Conservation (phyloP, 1,140 invertebrate species). For the Zeugodacus cucurbitae region DNA sequence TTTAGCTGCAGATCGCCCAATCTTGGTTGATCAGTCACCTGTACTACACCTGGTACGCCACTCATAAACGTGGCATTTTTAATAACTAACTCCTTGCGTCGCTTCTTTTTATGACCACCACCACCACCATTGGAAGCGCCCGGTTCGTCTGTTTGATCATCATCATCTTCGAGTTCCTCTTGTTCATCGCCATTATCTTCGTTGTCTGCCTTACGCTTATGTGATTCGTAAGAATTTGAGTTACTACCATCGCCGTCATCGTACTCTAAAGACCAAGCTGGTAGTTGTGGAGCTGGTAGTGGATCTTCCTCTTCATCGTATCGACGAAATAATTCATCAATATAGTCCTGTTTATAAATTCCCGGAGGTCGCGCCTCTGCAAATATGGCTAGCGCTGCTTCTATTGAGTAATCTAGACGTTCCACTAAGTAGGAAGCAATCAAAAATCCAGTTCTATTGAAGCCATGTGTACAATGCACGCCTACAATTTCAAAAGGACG, state of each 20-base stretch:
- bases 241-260: constrained; percentile 43
- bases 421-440: constrained; percentile 92
- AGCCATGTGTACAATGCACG: constrained; percentile 99
- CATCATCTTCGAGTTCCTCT: not conserved
- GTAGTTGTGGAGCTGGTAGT: constrained; percentile 78
- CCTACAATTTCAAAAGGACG: constrained; percentile 84
- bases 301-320: constrained; percentile 83
- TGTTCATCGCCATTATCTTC: not conserved
- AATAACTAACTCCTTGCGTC: constrained; percentile 62
- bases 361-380: constrained; percentile 76
- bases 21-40: constrained; percentile 68
- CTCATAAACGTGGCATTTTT: constrained; percentile 82
- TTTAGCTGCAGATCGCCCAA: constrained; percentile 78
- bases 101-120: constrained; percentile 53
- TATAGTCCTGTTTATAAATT: constrained; percentile 84
- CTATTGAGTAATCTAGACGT: constrained; percentile 79
- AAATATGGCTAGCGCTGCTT: constrained; percentile 84
- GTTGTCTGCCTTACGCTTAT: not conserved
- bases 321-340: constrained; percentile 77
- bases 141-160: constrained; percentile 40
- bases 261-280: constrained; percentile 79
- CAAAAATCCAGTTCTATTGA: constrained; percentile 97
- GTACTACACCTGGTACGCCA: constrained; percentile 79
- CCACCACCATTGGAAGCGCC: constrained; percentile 46
- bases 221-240: not conserved